phyloP scores from a whole-genome alignment of 2,113 vertebrate species.

The Etheostoma cragini region DNA sequence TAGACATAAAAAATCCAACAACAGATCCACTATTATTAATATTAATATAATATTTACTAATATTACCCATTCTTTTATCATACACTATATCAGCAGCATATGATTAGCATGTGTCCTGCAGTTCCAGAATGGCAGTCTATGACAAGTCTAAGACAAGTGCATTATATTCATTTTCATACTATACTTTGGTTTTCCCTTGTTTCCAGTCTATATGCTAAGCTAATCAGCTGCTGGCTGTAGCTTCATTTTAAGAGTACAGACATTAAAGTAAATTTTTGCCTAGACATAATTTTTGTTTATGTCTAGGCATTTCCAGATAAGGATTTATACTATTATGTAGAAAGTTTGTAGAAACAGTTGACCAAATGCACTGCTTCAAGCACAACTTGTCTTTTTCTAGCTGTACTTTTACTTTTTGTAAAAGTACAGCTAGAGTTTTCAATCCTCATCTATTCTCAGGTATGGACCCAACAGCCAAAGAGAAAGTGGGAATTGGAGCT shows the following conservation, averaged over 20 bases:
- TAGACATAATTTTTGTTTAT: too few relatives aligned
- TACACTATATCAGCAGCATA: neutral
- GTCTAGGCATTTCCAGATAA: too few relatives aligned
- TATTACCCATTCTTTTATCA: neutral
- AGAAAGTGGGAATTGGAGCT: conserved; percentile 39
- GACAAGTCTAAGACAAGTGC: neutral
- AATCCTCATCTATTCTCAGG: conserved; percentile 37
- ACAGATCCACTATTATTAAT: too few relatives aligned
- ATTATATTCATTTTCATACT: too few relatives aligned
- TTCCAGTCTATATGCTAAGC: neutral
- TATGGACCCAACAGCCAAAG: conserved; percentile 20
- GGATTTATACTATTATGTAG: too few relatives aligned
- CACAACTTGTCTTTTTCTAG: neutral
- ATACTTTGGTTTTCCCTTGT: neutral
- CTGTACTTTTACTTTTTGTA: too few relatives aligned
- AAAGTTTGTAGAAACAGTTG: too few relatives aligned
- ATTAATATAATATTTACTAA: too few relatives aligned
- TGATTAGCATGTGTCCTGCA: conserved; percentile 27
- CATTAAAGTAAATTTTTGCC: too few relatives aligned
- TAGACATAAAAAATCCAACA: too few relatives aligned
- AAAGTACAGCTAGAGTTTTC: conserved; percentile 3
- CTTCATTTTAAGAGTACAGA: neutral
- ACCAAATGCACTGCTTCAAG: neutral
- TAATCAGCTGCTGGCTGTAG: neutral
- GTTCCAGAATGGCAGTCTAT: conserved; percentile 19